phyloP scores from a whole-genome alignment of 53 echinoderm and acorn worm species.

The Apostichopus leukothele region DNA sequence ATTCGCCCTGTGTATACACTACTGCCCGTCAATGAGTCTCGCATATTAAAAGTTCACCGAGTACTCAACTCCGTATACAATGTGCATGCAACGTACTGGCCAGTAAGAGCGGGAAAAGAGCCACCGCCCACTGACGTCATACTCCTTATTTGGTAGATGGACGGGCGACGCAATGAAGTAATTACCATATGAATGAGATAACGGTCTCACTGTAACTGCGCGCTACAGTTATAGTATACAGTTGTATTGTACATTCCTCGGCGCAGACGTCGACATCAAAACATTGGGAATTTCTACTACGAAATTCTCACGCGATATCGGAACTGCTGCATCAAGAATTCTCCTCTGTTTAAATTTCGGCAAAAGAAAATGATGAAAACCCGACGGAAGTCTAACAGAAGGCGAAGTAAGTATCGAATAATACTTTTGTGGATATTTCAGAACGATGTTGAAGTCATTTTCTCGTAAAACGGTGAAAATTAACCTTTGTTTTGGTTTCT shows the following conservation, averaged over 20 bases:
- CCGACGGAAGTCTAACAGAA: slow-evolving; percentile 26
- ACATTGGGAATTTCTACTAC: slow-evolving; percentile 39
- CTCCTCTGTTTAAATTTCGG: background rate
- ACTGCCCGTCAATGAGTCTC: background rate
- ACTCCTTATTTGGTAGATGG: slow-evolving; percentile 31
- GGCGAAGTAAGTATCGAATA: slow-evolving; percentile 14
- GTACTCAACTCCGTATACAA: background rate
- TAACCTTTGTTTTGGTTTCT: slow-evolving; percentile 30
- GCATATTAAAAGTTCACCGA: background rate
- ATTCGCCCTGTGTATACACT: no score
- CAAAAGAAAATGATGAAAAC: slow-evolving; percentile 35
- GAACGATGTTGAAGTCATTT: background rate
- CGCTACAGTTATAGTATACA: background rate
- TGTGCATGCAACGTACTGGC: background rate
- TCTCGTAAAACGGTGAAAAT: slow-evolving; percentile 7
- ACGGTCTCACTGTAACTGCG: background rate
- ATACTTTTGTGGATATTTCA: background rate
- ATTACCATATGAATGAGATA: slow-evolving; percentile 46
- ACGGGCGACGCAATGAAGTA: slow-evolving; percentile 22
- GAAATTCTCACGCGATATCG: slow-evolving; percentile 40
- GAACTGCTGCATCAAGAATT: slow-evolving; percentile 8
- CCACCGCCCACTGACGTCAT: slow-evolving; percentile 40
- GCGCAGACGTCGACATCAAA: slow-evolving; percentile 29
- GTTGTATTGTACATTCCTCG: background rate
- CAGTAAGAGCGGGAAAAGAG: slow-evolving; percentile 34